Evolutionary conservation across 64 coral and sea anemone genomes (phyloP), one percentile per base, ranked within the genome.

Genomic region (Actinia tenebrosa): DNA sequence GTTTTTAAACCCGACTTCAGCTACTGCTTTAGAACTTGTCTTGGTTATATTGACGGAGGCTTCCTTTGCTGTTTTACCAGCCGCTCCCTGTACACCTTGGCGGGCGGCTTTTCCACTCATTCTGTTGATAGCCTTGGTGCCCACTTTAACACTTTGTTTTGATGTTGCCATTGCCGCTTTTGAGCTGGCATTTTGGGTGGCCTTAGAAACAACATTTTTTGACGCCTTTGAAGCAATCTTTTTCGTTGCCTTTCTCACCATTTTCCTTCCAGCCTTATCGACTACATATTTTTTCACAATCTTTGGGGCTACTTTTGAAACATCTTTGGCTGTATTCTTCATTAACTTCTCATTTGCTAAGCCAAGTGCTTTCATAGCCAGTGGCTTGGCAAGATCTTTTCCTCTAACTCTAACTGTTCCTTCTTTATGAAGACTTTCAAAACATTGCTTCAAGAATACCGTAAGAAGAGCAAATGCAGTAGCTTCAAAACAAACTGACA

Each of bases 21-120:
- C 69, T 75, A 26, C 69, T 30, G n/a, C 69, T 75, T 75, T 27
- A 13, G 69, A 75, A 75, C 23, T 75, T 75, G 69, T 75, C 69
- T 75, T 37, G 30, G 30, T 37, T 37, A 75, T 14, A 15, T 26
- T 75, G 25, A 30, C 69, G 7, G 69, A 43, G 11, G 69, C 25
- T 75, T 75, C 42, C 69, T 75, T 3, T 2, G 13, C n/a, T 75
- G 69, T 42, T 10, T 75, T 75, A 14, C 23, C 69, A 37, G 25
- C 69, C 11, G 42, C 30, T 37, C 30, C 26, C 13, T 42, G n/a
- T 15, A 42, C 9, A 30, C 69, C 69, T 75, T 30, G 9, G 3
- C 9, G n/a, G 25, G 26, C 2, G 7, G 26, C 69, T 75, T 75
- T 58, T 6, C 15, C 56, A 58, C 56, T 58, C 10, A 58, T 2